A percentile compares a stretch with the other conserved stretches of the same genome.
These are phyloP conservation scores for Laticauda colubrina DNA, from an alignment of 2,113 vertebrate species.

Conservation along the genomic window DNA sequence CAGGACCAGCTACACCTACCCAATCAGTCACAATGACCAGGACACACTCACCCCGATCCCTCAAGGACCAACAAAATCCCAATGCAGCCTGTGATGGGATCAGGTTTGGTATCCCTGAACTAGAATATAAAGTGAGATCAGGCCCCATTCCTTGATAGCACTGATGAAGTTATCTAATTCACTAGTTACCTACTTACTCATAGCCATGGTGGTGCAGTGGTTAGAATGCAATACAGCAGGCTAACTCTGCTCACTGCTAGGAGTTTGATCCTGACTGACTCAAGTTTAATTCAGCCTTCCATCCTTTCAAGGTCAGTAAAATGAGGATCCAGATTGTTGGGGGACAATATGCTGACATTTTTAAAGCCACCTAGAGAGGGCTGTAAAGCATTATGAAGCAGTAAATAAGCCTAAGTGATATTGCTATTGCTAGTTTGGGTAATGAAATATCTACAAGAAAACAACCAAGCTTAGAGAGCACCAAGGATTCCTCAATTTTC, in stretches of 20 bases:
- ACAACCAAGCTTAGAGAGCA: neutral
- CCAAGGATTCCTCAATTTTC: neutral
- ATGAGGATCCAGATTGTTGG: neutral
- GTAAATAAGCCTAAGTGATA: neutral
- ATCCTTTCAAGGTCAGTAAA: neutral
- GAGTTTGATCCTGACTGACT: neutral
- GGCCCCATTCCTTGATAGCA: neutral
- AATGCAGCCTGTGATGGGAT: too few relatives aligned
- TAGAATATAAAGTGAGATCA: neutral
- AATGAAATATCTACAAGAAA: neutral
- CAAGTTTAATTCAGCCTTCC: neutral
- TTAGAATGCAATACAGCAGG: neutral
- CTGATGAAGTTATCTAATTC: neutral
- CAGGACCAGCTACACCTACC: too few relatives aligned
- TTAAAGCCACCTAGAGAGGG: too few relatives aligned
- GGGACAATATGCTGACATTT: neutral
- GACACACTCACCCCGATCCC: too few relatives aligned
- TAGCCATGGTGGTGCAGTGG: neutral
- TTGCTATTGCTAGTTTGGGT: neutral
- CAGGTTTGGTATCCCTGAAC: too few relatives aligned
- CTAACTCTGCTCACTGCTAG: neutral
- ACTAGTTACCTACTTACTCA: neutral
- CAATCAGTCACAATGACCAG: too few relatives aligned
- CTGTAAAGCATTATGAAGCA: neutral
- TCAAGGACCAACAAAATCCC: too few relatives aligned